Conservation (phyloP, 2,797 vertebrate species). For the Molossus alvarezi region DNA sequence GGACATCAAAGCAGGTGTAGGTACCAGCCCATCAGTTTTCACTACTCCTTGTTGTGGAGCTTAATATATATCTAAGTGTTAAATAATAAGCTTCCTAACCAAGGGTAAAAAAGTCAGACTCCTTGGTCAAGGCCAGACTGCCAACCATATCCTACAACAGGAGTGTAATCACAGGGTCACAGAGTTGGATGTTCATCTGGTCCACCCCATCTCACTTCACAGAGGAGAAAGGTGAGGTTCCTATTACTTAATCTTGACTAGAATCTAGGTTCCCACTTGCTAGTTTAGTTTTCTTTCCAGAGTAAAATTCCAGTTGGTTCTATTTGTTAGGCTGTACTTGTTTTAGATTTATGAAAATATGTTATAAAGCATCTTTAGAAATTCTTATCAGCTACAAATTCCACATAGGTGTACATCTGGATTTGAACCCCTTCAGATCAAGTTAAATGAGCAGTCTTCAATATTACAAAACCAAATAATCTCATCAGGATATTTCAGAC, state of each 20-base stretch:
- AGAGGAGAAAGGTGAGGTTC: not conserved
- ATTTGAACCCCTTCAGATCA: slow-evolving; percentile 40
- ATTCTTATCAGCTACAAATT: slow-evolving; percentile 50
- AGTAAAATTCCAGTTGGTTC: not conserved
- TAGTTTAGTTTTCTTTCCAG: not conserved
- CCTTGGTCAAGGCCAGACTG: not conserved
- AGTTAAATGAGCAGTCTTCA: not conserved
- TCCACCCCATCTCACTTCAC: not conserved
- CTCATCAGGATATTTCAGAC: slow-evolving; percentile 6
- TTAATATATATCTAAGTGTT: not conserved
- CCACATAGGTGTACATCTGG: not conserved
- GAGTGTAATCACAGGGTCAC: not conserved
- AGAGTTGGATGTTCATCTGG: not conserved
- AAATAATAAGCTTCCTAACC: not conserved
- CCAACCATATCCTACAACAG: not conserved
- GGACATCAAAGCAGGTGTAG: not conserved
- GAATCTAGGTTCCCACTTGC: not conserved
- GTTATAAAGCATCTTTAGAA: slow-evolving; percentile 44
- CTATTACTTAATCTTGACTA: not conserved
- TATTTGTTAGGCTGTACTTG: not conserved
- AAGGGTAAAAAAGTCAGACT: slow-evolving; percentile 44
- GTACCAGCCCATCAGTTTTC: not conserved
- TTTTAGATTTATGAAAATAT: slow-evolving; percentile 51
- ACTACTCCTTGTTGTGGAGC: not conserved
- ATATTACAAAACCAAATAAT: not conserved